Conservation (phyloP, 2,888 invertebrate genomes). For the Prenolepis imparis region DNA sequence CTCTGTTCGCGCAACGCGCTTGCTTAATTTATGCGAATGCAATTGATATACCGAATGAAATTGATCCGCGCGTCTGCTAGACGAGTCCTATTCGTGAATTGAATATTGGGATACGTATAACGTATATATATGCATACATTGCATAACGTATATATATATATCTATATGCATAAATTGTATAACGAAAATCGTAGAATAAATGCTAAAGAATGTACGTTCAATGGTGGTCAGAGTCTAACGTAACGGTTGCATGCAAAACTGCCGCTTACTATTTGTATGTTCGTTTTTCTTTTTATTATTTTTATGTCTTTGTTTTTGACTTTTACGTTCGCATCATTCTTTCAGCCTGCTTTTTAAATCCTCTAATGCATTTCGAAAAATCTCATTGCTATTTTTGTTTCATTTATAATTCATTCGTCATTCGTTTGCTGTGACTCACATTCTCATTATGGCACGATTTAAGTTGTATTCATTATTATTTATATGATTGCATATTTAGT, state of each 20-base stretch:
- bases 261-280: slow-evolving; percentile 73
- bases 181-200: slow-evolving; percentile 18
- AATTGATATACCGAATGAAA: slow-evolving; percentile 9
- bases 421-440: slow-evolving; percentile 19
- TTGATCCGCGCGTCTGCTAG: slow-evolving; percentile 9
- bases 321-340: slow-evolving; percentile 47
- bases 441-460: slow-evolving; percentile 28
- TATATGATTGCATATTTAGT: neutral
- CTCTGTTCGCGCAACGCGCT: slow-evolving; percentile 39
- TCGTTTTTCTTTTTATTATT: slow-evolving; percentile 58
- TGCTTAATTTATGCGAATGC: slow-evolving; percentile 30
- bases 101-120: slow-evolving; percentile 15
- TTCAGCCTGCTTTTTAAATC: slow-evolving; percentile 26
- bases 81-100: slow-evolving; percentile 4
- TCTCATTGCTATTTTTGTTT: slow-evolving; percentile 23
- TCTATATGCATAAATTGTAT: neutral
- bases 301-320: slow-evolving; percentile 63
- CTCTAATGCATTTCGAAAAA: slow-evolving; percentile 22
- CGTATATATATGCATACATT: neutral
- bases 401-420: slow-evolving; percentile 31
- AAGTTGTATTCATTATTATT: slow-evolving; percentile 10
- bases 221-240: slow-evolving; percentile 81
- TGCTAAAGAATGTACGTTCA: slow-evolving; percentile 59
- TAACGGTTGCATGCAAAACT: slow-evolving; percentile 78
- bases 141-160: neutral